These are phyloP conservation scores for Glaucopsyche alexis DNA, from an alignment of 2,888 invertebrate genomes.

Conservation along the genomic window DNA sequence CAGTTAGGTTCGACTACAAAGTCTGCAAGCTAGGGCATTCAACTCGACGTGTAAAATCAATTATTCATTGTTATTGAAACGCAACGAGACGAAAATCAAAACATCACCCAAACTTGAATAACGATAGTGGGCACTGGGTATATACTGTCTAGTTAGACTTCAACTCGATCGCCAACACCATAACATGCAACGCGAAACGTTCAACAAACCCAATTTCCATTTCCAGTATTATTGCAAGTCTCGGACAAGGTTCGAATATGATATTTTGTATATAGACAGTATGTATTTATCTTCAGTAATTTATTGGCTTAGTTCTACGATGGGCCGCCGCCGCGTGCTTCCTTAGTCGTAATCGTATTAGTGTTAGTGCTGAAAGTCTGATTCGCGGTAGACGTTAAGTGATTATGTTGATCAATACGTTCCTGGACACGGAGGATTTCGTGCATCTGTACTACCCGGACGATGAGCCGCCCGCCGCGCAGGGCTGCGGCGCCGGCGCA, in stretches of 20 bases:
- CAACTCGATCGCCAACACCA: background rate
- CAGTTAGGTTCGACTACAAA: background rate
- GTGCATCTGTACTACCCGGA: conserved; percentile 75
- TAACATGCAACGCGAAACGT: background rate
- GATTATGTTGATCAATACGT: conserved; percentile 78
- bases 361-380: conserved; percentile 47
- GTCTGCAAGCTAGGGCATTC: background rate
- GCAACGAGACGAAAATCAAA: conserved; percentile 8
- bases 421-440: conserved; percentile 78
- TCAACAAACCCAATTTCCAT: background rate
- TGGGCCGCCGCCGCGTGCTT: conserved; percentile 17
- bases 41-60: conserved; percentile 1
- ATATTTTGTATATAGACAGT: conserved; percentile 27
- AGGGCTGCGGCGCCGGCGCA: conserved; percentile 72
- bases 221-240: conserved; percentile 16
- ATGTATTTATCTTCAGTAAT: conserved; percentile 26
- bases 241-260: conserved; percentile 18
- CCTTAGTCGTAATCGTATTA: background rate
- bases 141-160: background rate
- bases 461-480: conserved; percentile 66
- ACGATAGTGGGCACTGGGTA: background rate
- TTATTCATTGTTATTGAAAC: conserved; percentile 12
- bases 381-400: conserved; percentile 57
- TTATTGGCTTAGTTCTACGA: conserved; percentile 23
- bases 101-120: conserved; percentile 19